A percentile compares a stretch with the other conserved stretches of the same genome.
phyloP scores from a whole-genome alignment of 2,113 vertebrate species.

The Zosterops hypoxanthus region DNA sequence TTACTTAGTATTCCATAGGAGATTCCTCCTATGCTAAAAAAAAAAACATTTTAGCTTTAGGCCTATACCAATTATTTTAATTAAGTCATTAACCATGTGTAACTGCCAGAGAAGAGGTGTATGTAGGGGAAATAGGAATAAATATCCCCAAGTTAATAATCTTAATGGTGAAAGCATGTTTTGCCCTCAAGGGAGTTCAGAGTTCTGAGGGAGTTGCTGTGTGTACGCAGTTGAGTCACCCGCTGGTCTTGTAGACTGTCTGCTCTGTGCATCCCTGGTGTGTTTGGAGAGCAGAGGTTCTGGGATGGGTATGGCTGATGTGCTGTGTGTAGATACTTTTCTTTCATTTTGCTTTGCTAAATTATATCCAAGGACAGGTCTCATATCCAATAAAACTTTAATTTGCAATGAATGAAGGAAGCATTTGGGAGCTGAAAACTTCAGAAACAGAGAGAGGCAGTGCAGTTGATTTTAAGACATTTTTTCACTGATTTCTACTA shows the following conservation, averaged over 20 bases:
- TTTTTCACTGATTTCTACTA: neutral
- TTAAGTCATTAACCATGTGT: conserved; percentile 17
- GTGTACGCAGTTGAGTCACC: neutral
- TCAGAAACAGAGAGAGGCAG: neutral
- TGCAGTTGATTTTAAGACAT: neutral
- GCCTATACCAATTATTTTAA: conserved; percentile 50
- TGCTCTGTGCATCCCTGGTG: neutral
- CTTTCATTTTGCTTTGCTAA: neutral
- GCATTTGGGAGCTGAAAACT: neutral
- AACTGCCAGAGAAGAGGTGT: conserved; percentile 14
- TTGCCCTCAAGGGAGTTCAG: neutral
- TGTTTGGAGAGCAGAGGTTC: neutral
- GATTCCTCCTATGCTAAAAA: conserved; percentile 10
- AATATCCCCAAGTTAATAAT: neutral
- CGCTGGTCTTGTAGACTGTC: neutral
- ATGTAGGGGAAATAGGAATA: neutral
- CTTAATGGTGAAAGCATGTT: neutral
- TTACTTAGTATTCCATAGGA: conserved; percentile 33
- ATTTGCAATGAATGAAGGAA: neutral
- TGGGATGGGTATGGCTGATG: neutral
- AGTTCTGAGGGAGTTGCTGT: neutral
- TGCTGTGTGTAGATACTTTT: neutral
- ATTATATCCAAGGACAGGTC: neutral
- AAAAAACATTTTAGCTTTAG: conserved; percentile 24
- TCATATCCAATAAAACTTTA: neutral